These are phyloP conservation scores for Mesocentrotus franciscanus DNA, from an alignment of 53 echinoderm and acorn worm species.

Conservation along the genomic window DNA sequence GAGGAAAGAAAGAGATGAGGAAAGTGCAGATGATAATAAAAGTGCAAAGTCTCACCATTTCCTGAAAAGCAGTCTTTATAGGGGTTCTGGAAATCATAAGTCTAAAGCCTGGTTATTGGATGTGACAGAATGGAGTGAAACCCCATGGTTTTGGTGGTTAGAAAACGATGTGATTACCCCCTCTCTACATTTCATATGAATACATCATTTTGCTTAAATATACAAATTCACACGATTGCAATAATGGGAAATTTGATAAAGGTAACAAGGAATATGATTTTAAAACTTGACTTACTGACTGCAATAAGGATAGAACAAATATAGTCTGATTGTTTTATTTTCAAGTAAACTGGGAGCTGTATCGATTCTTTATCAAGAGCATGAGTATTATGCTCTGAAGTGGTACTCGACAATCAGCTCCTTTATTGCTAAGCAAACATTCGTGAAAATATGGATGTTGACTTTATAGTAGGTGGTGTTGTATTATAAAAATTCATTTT, in stretches of 20 bases:
- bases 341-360: not conserved
- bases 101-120: not conserved
- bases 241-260: not conserved
- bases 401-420: not conserved
- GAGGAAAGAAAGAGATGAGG: not conserved
- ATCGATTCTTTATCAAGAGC: not conserved
- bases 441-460: not conserved
- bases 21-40: not conserved
- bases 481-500: not conserved
- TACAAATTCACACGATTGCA: not conserved
- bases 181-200: not conserved
- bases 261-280: not conserved
- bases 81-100: constrained; percentile 10
- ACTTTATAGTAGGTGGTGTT: not conserved
- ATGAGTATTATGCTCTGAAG: not conserved
- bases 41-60: not conserved
- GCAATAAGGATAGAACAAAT: not conserved
- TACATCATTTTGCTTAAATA: not conserved
- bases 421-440: constrained; percentile 5
- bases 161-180: not conserved
- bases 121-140: not conserved
- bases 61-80: not conserved
- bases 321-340: not conserved
- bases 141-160: constrained; percentile 17
- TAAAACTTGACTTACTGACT: not conserved